phyloP scores from a whole-genome alignment of 2,888 invertebrate species.

The Drosophila yooni region DNA sequence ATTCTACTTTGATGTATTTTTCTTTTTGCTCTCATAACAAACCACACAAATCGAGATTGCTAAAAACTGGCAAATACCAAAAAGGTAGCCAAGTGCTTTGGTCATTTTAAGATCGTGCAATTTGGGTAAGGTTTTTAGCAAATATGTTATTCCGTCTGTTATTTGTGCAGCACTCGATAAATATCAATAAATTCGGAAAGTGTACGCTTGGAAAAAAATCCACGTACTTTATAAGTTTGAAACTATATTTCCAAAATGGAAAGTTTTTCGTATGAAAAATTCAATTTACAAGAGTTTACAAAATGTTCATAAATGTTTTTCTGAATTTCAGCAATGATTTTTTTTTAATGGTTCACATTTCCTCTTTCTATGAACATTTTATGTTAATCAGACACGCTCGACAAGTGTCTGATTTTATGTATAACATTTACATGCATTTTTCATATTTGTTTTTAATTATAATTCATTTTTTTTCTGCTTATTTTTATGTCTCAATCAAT shows the following conservation, averaged over 20 bases:
- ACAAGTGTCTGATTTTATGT: background rate
- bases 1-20: constrained; percentile 4
- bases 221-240: no score
- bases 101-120: background rate
- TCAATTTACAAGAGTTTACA: no score
- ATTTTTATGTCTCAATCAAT: constrained; percentile 7
- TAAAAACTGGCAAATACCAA: background rate
- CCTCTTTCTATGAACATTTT: background rate
- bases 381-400: background rate
- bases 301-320: no score
- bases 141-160: background rate
- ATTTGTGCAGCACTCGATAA: background rate
- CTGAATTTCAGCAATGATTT: no score
- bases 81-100: background rate
- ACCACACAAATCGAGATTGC: constrained; percentile 29
- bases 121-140: background rate
- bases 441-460: constrained; percentile 12
- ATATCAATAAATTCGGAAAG: no score
- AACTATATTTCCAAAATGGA: no score
- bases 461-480: constrained; percentile 22
- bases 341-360: background rate
- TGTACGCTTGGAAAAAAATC: no score
- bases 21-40: background rate
- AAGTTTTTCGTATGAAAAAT: no score
- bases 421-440: background rate